phyloP scores from a whole-genome alignment of 2,113 vertebrate species.

The Lota lota region DNA sequence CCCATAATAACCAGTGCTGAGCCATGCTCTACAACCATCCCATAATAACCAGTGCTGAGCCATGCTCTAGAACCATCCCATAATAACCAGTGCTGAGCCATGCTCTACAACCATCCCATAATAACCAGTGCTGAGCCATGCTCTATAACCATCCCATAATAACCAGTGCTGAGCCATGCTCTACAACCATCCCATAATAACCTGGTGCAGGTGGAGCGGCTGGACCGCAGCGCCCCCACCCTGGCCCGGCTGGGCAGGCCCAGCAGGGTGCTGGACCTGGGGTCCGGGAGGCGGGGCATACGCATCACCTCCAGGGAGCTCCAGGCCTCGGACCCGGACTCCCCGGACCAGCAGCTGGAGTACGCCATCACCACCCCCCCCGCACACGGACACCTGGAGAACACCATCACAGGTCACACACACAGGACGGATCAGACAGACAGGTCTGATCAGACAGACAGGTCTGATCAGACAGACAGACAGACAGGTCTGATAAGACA shows the following conservation, averaged over 20 bases:
- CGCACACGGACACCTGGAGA: conserved; percentile 69
- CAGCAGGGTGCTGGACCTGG: conserved; percentile 53
- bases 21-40: too few species aligned
- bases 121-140: too few species aligned
- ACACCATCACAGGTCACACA: conserved; percentile 53
- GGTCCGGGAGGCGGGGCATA: conserved; percentile 37
- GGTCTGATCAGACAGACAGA: not conserved
- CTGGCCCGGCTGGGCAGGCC: conserved; percentile 54
- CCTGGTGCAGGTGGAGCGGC: conserved; percentile 50
- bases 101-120: too few species aligned
- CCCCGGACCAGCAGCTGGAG: conserved; percentile 57
- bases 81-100: too few species aligned
- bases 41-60: too few species aligned
- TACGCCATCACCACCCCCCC: conserved; percentile 63
- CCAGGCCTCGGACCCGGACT: conserved; percentile 58
- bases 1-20: too few species aligned
- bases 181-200: not conserved
- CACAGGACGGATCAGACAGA: too few species aligned
- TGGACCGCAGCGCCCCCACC: conserved; percentile 64
- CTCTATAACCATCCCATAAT: too few species aligned
- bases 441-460: not conserved
- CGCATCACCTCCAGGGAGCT: conserved; percentile 58
- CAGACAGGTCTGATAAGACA: not conserved
- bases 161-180: not conserved
- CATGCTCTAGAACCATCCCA: too few species aligned